Conservation (phyloP, 2,113 vertebrate species). For the Hiodon alosoides region DNA sequence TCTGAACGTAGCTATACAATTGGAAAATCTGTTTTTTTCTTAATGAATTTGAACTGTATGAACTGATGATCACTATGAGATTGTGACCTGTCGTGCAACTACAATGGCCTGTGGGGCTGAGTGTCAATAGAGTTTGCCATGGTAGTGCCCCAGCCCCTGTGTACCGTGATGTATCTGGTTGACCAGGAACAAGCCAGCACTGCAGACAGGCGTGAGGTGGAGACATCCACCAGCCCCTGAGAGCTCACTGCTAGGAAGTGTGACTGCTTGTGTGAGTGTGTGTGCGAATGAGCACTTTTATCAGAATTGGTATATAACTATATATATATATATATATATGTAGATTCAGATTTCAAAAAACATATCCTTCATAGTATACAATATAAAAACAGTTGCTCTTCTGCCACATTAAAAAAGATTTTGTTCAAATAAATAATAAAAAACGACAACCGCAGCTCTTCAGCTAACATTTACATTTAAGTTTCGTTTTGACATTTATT, state of each 20-base stretch:
- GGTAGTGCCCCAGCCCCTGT: neutral
- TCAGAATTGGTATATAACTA: too few relatives aligned
- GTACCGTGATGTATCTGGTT: slow-evolving; percentile 10
- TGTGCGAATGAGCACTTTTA: neutral
- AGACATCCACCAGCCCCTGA: slow-evolving; percentile 12
- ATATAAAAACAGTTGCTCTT: neutral
- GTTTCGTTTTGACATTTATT: too few relatives aligned
- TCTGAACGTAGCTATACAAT: too few relatives aligned
- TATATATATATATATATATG: too few relatives aligned
- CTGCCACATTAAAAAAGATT: neutral
- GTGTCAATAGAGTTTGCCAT: neutral
- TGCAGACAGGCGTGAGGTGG: slow-evolving; percentile 22
- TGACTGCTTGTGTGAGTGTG: neutral
- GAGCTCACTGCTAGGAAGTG: neutral
- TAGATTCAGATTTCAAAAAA: too few relatives aligned
- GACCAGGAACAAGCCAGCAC: slow-evolving; percentile 18
- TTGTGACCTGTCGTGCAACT: neutral
- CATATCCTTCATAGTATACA: too few relatives aligned
- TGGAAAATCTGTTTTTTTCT: neutral
- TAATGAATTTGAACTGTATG: neutral
- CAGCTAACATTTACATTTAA: too few relatives aligned
- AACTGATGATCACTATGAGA: neutral
- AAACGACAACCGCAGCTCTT: too few relatives aligned
- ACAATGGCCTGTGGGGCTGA: neutral
- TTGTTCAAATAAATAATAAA: too few relatives aligned